These are phyloP conservation scores for Caenorhabditis afra DNA, from an alignment of 2,888 invertebrate species.

Conservation along the genomic window DNA sequence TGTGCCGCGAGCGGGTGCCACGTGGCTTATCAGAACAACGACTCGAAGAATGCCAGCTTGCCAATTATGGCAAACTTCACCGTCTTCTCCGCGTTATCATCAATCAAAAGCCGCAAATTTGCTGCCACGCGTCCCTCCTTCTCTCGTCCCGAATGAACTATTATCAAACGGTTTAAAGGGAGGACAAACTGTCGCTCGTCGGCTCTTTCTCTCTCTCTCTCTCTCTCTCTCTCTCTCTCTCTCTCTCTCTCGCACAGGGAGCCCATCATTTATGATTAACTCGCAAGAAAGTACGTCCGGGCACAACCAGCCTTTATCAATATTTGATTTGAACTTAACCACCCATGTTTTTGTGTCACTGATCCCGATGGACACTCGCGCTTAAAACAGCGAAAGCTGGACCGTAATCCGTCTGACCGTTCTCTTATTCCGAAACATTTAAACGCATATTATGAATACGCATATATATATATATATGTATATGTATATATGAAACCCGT, in stretches of 20 bases:
- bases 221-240: too few species aligned
- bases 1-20: slow-evolving; percentile 16
- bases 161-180: slow-evolving; percentile 37
- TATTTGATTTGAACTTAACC: slow-evolving; percentile 55
- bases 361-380: slow-evolving; percentile 17
- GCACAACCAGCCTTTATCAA: slow-evolving; percentile 42
- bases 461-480: slow-evolving; percentile 28
- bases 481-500: slow-evolving; percentile 51
- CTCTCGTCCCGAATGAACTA: slow-evolving; percentile 35
- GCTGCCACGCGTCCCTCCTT: slow-evolving; percentile 35
- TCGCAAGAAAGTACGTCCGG: slow-evolving; percentile 39
- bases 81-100: slow-evolving; percentile 46
- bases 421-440: slow-evolving; percentile 10
- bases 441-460: background rate
- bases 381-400: background rate
- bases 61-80: slow-evolving; percentile 35
- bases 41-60: slow-evolving; percentile 29
- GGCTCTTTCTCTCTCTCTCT: too few species aligned
- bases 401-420: slow-evolving; percentile 35
- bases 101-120: slow-evolving; percentile 43
- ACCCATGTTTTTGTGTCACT: slow-evolving; percentile 23
- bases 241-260: too few species aligned
- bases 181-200: slow-evolving; percentile 34
- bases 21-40: slow-evolving; percentile 29
- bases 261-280: slow-evolving; percentile 49